These are phyloP conservation scores for Alouatta palliata DNA, from an alignment of 2,113 vertebrate species.

Conservation along the genomic window DNA sequence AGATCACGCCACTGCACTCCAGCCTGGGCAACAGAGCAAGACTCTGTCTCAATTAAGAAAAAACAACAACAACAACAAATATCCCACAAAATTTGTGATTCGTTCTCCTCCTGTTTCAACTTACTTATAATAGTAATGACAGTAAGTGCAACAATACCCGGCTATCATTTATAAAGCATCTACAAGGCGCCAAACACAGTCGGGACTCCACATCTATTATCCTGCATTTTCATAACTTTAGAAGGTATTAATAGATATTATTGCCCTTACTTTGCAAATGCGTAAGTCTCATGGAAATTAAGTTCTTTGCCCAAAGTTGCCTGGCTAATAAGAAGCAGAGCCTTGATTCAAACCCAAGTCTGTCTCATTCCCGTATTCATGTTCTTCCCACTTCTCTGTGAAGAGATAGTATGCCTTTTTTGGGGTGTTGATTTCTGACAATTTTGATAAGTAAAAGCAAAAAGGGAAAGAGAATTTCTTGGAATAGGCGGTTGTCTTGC, in stretches of 20 bases:
- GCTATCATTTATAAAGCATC: background rate
- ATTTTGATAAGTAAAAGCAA: constrained; percentile 1
- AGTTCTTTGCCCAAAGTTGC: background rate
- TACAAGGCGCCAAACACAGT: background rate
- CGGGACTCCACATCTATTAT: background rate
- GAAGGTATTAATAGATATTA: background rate
- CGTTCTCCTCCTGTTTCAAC: background rate
- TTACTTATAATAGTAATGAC: background rate
- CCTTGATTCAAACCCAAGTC: background rate
- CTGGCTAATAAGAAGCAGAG: background rate
- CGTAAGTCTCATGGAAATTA: background rate
- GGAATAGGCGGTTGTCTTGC: too few relatives aligned
- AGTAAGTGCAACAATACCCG: background rate
- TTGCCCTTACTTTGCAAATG: background rate
- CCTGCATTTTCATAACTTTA: background rate
- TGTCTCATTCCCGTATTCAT: background rate
- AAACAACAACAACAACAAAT: too few relatives aligned
- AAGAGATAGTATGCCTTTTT: background rate
- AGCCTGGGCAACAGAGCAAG: too few relatives aligned
- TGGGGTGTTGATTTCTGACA: background rate
- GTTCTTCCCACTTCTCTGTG: background rate
- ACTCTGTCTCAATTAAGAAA: too few relatives aligned
- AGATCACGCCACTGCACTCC: too few relatives aligned
- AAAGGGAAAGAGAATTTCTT: background rate
- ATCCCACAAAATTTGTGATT: background rate